Percentiles rank a stretch among this genome's conserved stretches.
Evolutionary conservation across 2,113 vertebrate species (phyloP).

Genomic region (Serilophus lunatus): DNA sequence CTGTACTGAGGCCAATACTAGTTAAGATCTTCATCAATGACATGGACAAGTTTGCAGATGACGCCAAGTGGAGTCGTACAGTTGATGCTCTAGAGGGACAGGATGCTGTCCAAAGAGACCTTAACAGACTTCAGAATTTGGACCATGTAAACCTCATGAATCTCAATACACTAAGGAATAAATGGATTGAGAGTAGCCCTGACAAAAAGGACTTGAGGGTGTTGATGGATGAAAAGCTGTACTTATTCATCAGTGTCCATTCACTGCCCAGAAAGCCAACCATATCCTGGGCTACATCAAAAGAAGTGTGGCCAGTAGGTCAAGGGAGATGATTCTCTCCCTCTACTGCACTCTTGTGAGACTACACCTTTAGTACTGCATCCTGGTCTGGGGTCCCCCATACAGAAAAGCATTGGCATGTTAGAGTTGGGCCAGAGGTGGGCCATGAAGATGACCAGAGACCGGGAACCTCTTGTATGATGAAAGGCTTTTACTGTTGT

Average conservation of each 20-base stretch:
- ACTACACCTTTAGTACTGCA: background rate
- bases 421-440: fast-evolving
- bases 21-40: background rate
- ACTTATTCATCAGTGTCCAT: fast-evolving
- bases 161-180: background rate
- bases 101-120: no score
- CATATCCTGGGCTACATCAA: background rate
- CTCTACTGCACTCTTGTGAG: background rate
- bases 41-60: background rate
- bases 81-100: background rate
- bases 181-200: background rate
- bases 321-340: background rate
- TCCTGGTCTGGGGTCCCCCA: background rate
- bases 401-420: background rate
- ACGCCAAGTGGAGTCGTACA: background rate
- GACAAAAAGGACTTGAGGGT: background rate
- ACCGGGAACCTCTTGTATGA: background rate
- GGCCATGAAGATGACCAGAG: background rate
- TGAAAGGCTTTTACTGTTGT: background rate
- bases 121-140: background rate
- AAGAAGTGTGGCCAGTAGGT: background rate
- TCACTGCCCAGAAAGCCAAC: background rate
- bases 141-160: background rate
- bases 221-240: background rate
- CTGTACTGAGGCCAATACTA: background rate